Conservation (phyloP, 2,888 invertebrate species). For the Amblyjoppa proteus region DNA sequence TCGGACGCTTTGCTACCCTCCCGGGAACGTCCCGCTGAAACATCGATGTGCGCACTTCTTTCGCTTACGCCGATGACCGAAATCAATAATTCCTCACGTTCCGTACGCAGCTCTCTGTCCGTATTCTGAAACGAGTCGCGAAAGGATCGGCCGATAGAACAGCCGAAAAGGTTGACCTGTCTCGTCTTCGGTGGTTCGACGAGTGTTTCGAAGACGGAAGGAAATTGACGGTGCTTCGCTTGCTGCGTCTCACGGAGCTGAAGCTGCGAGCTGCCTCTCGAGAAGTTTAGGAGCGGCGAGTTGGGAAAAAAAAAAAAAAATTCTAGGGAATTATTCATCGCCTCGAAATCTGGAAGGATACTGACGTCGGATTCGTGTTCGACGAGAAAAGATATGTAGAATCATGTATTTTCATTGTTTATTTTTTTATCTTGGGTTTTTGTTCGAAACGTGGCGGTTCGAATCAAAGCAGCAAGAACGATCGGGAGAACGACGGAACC, state of each 20-base stretch:
- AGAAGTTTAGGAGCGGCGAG: not conserved
- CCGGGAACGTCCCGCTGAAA: slow-evolving; percentile 2
- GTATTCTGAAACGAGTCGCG: slow-evolving; percentile 17
- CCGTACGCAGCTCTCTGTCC: not conserved
- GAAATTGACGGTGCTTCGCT: not conserved
- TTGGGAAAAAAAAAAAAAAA: not conserved
- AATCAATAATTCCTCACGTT: slow-evolving; percentile 61
- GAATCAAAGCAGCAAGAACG: not conserved
- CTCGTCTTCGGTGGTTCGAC: not conserved
- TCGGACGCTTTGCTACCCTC: slow-evolving; percentile 47
- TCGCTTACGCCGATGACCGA: slow-evolving; percentile 20
- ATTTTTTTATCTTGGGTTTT: too few relatives aligned
- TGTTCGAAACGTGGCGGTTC: too few relatives aligned
- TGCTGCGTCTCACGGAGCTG: too few relatives aligned
- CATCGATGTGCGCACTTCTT: slow-evolving; percentile 59
- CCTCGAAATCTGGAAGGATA: not conserved
- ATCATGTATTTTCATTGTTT: not conserved
- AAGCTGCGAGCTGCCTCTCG: not conserved
- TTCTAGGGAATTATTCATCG: too few relatives aligned
- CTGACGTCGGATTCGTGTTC: not conserved
- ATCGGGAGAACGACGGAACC: not conserved
- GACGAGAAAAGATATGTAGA: not conserved
- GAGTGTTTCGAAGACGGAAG: not conserved
- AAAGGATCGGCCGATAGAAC: slow-evolving; percentile 38
- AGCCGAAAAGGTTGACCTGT: slow-evolving; percentile 35